These are phyloP conservation scores for Nymphalis io DNA, from an alignment of 1,140 invertebrate species.

Conservation along the genomic window DNA sequence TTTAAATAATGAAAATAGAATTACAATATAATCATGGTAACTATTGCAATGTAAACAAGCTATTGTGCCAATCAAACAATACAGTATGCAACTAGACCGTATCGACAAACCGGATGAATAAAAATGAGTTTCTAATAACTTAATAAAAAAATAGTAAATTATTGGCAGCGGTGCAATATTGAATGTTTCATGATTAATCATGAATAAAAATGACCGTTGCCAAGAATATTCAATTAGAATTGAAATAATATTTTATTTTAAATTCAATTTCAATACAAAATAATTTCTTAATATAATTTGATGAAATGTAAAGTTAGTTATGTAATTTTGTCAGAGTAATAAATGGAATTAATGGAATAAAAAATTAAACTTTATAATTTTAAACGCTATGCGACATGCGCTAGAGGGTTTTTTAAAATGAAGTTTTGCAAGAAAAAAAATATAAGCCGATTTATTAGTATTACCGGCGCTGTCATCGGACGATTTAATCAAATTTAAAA, in stretches of 20 bases:
- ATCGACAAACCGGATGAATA: background rate
- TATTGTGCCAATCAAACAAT: background rate
- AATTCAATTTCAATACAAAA: background rate
- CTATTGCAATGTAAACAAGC: background rate
- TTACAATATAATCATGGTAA: background rate
- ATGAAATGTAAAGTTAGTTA: background rate
- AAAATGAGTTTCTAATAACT: background rate
- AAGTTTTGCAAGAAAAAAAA: background rate
- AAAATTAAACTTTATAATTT: too few relatives aligned
- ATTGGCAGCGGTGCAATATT: background rate
- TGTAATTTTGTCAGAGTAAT: background rate
- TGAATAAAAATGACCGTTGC: background rate
- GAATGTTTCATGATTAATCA: background rate
- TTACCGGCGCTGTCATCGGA: background rate
- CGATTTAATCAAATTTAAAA: constrained; percentile 22
- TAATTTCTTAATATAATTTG: background rate
- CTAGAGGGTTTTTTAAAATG: too few relatives aligned
- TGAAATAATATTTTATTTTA: background rate
- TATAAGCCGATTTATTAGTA: constrained; percentile 3
- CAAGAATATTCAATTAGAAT: background rate
- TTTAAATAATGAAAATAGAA: background rate
- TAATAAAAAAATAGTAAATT: background rate
- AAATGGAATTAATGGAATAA: too few relatives aligned
- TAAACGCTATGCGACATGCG: too few relatives aligned
- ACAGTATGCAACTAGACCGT: constrained; percentile 6